Conservation (phyloP, 2,797 vertebrate species). For the Chiloscyllium punctatum region DNA sequence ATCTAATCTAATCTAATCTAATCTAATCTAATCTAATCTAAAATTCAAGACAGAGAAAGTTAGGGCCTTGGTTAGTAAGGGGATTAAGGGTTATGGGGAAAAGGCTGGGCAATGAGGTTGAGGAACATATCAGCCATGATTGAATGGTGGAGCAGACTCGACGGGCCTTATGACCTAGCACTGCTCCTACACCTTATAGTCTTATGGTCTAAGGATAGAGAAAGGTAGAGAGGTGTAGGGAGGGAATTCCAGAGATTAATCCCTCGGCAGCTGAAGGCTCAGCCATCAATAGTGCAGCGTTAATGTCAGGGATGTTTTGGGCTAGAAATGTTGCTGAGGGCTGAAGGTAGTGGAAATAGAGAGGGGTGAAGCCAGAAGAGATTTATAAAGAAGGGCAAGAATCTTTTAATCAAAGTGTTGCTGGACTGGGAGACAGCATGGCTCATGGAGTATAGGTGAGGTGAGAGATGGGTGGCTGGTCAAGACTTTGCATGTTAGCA, state of each 20-base stretch:
- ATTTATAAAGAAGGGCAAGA: background rate
- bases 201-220: background rate
- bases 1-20: too few species aligned
- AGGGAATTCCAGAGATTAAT: background rate
- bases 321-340: background rate
- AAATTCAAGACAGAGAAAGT: too few species aligned
- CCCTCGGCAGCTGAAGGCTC: background rate
- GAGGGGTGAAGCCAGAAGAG: background rate
- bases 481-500: background rate
- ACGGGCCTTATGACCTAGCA: too few species aligned
- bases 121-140: too few species aligned
- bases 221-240: background rate
- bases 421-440: background rate
- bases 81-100: too few species aligned
- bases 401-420: background rate
- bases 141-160: too few species aligned
- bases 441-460: background rate
- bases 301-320: background rate
- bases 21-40: too few species aligned
- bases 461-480: background rate
- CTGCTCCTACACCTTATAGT: too few species aligned
- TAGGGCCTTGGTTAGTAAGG: too few species aligned
- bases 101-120: too few species aligned
- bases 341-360: background rate
- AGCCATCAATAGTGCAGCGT: background rate